These are phyloP conservation scores for Marmota monax DNA, from an alignment of 2,113 vertebrate genomes.

Conservation along the genomic window DNA sequence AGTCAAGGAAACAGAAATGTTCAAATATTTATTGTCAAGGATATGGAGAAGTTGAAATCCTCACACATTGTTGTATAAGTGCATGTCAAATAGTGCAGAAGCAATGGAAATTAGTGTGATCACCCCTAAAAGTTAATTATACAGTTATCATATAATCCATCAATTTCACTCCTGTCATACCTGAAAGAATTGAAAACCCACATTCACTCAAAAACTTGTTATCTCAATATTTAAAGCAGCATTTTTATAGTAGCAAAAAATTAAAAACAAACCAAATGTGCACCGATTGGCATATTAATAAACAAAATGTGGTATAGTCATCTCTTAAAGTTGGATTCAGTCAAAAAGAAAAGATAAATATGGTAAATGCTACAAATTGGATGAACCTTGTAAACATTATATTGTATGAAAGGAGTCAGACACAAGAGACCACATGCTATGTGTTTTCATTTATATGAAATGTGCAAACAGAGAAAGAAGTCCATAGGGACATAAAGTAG, in stretches of 20 bases:
- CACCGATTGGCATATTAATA: too few relatives aligned
- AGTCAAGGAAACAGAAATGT: background rate
- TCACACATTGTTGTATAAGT: background rate
- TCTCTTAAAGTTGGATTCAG: background rate
- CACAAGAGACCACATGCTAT: background rate
- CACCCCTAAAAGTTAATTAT: background rate
- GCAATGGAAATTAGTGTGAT: background rate
- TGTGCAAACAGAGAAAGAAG: background rate
- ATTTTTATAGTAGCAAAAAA: too few relatives aligned
- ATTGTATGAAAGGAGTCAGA: background rate
- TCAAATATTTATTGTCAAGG: background rate
- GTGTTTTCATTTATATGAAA: background rate
- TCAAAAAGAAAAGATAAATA: background rate
- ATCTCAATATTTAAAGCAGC: too few relatives aligned
- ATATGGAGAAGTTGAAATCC: background rate
- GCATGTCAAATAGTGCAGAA: background rate
- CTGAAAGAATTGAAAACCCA: too few relatives aligned
- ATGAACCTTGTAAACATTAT: background rate
- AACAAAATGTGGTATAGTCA: too few relatives aligned
- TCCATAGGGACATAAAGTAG: background rate
- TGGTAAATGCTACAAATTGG: background rate
- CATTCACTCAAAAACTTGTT: too few relatives aligned
- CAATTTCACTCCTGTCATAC: too few relatives aligned
- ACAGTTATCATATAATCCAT: too few relatives aligned
- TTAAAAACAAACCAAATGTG: too few relatives aligned